Conservation (phyloP, 2,888 invertebrate species). For the Drosophila fungiperda region DNA sequence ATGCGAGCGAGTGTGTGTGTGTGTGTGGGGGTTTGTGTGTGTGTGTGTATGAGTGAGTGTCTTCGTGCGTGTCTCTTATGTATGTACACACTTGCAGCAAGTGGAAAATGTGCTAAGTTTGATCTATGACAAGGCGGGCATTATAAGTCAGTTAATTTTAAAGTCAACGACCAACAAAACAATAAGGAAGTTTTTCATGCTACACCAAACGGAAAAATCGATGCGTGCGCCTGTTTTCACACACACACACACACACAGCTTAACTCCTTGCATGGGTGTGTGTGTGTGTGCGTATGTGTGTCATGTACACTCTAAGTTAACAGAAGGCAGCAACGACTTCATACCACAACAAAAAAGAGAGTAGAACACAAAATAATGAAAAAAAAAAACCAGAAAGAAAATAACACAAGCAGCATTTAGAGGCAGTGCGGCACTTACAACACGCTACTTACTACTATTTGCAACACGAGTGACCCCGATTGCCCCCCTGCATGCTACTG, state of each 20-base stretch:
- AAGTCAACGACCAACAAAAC: constrained; percentile 60
- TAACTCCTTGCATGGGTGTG: constrained; percentile 12
- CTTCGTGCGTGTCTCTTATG: constrained; percentile 25
- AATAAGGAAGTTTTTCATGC: constrained; percentile 74
- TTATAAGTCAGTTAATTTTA: constrained; percentile 56
- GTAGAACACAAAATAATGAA: constrained; percentile 19
- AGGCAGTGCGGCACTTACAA: constrained; percentile 69
- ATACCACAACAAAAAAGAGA: constrained; percentile 73
- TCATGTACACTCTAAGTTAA: constrained; percentile 70
- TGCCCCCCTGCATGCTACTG: constrained; percentile 18
- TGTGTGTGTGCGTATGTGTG: constrained; percentile 39
- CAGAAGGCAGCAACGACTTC: constrained; percentile 73
- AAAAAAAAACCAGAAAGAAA: constrained; percentile 16
- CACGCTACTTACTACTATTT: constrained; percentile 69
- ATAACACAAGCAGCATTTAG: constrained; percentile 41
- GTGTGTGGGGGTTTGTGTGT: constrained; percentile 14
- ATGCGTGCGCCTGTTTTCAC: constrained; percentile 72
- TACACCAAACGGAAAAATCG: constrained; percentile 78
- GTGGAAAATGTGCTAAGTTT: constrained; percentile 40
- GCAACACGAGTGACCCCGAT: constrained; percentile 69
- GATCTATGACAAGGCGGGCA: constrained; percentile 40
- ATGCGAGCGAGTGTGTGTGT: constrained; percentile 11
- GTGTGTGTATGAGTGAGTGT: constrained; percentile 13
- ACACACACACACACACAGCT: constrained; percentile 19
- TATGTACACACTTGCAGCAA: constrained; percentile 17